Percentiles rank a stretch among this genome's conserved stretches.
Evolutionary conservation across 1,140 invertebrate genomes (phyloP).

Genomic region (Trissolcus basalis): DNA sequence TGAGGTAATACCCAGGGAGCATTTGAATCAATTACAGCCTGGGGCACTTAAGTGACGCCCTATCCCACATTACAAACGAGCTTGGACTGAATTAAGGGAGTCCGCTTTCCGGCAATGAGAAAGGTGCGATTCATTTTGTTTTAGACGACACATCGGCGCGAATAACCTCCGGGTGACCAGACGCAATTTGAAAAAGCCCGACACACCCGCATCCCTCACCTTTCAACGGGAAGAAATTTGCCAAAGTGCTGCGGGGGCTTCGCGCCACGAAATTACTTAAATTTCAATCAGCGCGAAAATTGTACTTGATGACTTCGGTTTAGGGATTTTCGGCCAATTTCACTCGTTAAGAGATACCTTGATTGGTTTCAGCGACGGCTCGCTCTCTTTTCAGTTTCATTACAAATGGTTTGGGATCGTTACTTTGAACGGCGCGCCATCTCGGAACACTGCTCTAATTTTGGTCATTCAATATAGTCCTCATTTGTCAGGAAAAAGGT

Average conservation of each 20-base stretch:
- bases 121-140: no score
- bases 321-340: slow-evolving; percentile 55
- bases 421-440: no score
- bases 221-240: no score
- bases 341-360: slow-evolving; percentile 23
- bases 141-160: slow-evolving; percentile 14
- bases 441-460: no score
- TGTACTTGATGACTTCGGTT: slow-evolving; percentile 59
- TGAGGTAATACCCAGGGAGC: slow-evolving; percentile 65
- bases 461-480: slow-evolving; percentile 6
- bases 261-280: slow-evolving; percentile 53
- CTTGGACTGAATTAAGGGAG: slow-evolving; percentile 72
- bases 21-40: slow-evolving; percentile 73
- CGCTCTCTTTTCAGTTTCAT: no score
- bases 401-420: no score
- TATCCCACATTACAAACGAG: slow-evolving; percentile 64
- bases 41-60: slow-evolving; percentile 62
- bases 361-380: slow-evolving; percentile 22
- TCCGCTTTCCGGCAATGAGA: slow-evolving; percentile 21
- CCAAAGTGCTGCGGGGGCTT: slow-evolving; percentile 25
- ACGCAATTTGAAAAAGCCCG: no score
- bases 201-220: no score
- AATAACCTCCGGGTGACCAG: no score
- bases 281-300: slow-evolving; percentile 57
- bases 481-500: slow-evolving; percentile 17